These are phyloP conservation scores for Motacilla tschutschensis DNA, from an alignment of 2,113 vertebrate species.

Conservation along the genomic window DNA sequence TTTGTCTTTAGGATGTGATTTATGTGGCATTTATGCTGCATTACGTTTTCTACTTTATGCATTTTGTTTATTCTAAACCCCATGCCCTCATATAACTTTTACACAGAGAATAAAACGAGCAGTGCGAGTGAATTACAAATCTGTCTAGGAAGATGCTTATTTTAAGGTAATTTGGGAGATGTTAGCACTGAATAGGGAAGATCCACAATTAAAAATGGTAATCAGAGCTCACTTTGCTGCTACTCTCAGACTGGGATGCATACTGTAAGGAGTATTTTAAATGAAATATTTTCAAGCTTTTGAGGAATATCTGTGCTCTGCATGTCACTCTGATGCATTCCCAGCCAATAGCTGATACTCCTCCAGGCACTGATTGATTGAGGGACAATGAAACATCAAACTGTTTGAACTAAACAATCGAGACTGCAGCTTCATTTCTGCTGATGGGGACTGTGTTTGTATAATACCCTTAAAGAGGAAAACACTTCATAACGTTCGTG, in stretches of 20 bases:
- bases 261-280: neutral
- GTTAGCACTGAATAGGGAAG: neutral
- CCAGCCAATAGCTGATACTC: neutral
- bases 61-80: slow-evolving; percentile 33
- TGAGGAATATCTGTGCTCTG: slow-evolving; percentile 1
- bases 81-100: neutral
- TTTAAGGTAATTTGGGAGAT: neutral
- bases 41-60: slow-evolving; percentile 30
- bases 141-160: neutral
- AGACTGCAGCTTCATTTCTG: neutral
- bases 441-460: neutral
- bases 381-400: slow-evolving; percentile 36
- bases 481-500: neutral
- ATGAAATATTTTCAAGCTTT: neutral
- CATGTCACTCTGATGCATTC: neutral
- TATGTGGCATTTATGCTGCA: slow-evolving; percentile 13
- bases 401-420: slow-evolving; percentile 25
- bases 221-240: neutral
- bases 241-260: neutral
- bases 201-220: neutral
- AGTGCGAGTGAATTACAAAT: neutral
- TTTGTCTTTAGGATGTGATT: slow-evolving; percentile 55
- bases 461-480: neutral
- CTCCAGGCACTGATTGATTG: slow-evolving; percentile 1
- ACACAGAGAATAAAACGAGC: neutral